phyloP scores from a whole-genome alignment of 2,797 vertebrate species.

The Pachyuromys duprasi region DNA sequence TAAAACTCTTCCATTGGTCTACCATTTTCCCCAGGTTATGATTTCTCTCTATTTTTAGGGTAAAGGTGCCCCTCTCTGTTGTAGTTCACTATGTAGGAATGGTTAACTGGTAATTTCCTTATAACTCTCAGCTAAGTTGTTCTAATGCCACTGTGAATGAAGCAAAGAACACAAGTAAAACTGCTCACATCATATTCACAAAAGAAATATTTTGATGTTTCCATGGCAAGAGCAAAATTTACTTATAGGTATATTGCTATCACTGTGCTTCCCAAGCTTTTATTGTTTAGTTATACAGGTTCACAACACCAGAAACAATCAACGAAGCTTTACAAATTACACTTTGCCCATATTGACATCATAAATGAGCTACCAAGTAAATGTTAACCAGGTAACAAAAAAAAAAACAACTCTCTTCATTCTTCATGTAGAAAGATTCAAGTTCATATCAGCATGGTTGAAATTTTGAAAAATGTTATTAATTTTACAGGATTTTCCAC shows the following conservation, averaged over 20 bases:
- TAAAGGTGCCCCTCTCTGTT: background rate
- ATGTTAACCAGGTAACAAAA: background rate
- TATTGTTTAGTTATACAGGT: too few species aligned
- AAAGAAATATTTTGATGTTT: background rate
- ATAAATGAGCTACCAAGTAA: background rate
- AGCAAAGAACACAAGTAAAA: background rate
- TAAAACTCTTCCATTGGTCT: too few species aligned
- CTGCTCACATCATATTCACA: background rate
- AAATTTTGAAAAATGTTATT: background rate
- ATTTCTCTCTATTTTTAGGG: too few species aligned
- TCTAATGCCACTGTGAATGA: too few species aligned
- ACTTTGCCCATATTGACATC: background rate
- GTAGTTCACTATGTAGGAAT: background rate
- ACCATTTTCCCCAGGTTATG: too few species aligned
- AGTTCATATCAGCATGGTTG: background rate
- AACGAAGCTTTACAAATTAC: background rate
- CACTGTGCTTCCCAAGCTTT: too few species aligned
- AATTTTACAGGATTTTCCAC: background rate
- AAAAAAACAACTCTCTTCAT: background rate
- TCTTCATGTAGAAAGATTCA: background rate
- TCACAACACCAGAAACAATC: too few species aligned
- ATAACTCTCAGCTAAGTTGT: background rate
- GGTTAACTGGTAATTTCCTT: background rate
- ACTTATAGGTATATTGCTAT: background rate
- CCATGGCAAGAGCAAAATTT: background rate